Evolutionary conservation across 2,797 vertebrate species (phyloP), one percentile per base, ranked within the genome.

Genomic region (Hybognathus amarus): DNA sequence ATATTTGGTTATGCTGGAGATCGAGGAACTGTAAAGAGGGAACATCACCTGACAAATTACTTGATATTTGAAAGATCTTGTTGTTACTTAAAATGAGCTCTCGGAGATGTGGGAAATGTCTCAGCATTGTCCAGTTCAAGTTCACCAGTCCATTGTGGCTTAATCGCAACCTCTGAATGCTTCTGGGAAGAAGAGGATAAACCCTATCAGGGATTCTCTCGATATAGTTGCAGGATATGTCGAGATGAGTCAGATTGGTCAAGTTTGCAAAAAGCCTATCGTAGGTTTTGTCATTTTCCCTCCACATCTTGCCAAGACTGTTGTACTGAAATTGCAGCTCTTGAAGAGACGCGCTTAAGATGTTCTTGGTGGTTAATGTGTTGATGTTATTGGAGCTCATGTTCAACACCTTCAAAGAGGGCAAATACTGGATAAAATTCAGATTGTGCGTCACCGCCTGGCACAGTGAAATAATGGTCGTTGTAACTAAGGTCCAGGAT

Each of bases 401-500:
- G 81, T 95, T 96, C 47, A 97, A 92, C 77, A 95, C 91, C 84
- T 92, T 91, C 20, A 97, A 90, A n/a, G 56, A 84, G 2, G 89
- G 90, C 50, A 97, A 87, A 47, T 96, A 94, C 89, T 92, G 76
- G 6, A 90, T 87, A 61, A 97, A 98, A 36, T 91, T 90, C 17
- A 96, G 79, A 70, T 94, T 95, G 66, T 92, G 90, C 0, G 94
- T 94, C 40, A 97, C 86, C 86, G 0, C 94, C 94, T 56, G 86
- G 89, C 2, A 95, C 90, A 45, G 54, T 45, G 86, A 97, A 97
- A 84, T 96, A 96, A 84, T 97, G 94, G 0, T 86, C 1, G 24
- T 97, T 97, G 80, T 92, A 80, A 89, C 95, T 96, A 27, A 96
- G 86, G 87, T 96, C 95, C 1, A 97, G 85, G 0, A 94, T 92